These are phyloP conservation scores for Halcyon smyrnensis DNA, from an alignment of 2,797 vertebrate species.

Conservation along the genomic window DNA sequence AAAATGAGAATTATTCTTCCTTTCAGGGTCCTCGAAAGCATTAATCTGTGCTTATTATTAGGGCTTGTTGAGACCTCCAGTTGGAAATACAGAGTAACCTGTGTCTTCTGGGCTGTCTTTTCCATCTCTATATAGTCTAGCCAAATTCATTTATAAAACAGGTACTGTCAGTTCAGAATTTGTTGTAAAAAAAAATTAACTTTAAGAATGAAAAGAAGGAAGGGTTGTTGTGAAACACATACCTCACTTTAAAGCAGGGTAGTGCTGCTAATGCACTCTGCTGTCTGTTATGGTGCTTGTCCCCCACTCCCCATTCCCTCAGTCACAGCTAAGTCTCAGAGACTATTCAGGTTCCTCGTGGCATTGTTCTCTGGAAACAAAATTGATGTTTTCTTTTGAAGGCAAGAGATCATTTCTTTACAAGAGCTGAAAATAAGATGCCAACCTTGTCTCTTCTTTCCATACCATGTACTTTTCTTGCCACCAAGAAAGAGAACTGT, in stretches of 20 bases:
- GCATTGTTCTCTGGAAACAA: background rate
- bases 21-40: background rate
- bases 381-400: background rate
- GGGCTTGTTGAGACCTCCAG: background rate
- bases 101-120: background rate
- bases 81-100: background rate
- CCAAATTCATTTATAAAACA: background rate
- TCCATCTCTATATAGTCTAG: background rate
- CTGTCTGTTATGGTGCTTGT: background rate
- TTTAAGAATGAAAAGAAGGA: background rate
- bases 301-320: background rate
- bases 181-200: background rate
- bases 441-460: background rate
- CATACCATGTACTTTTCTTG: background rate
- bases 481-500: background rate
- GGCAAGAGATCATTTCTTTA: background rate
- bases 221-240: background rate
- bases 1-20: conserved; percentile 5
- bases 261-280: accelerated
- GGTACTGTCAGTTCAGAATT: background rate
- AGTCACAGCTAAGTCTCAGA: background rate
- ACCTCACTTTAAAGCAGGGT: background rate
- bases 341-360: background rate
- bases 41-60: background rate
- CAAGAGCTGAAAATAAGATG: background rate